These are phyloP conservation scores for Hemichromis elongatus DNA, from an alignment of 2,113 vertebrate genomes.

Conservation along the genomic window DNA sequence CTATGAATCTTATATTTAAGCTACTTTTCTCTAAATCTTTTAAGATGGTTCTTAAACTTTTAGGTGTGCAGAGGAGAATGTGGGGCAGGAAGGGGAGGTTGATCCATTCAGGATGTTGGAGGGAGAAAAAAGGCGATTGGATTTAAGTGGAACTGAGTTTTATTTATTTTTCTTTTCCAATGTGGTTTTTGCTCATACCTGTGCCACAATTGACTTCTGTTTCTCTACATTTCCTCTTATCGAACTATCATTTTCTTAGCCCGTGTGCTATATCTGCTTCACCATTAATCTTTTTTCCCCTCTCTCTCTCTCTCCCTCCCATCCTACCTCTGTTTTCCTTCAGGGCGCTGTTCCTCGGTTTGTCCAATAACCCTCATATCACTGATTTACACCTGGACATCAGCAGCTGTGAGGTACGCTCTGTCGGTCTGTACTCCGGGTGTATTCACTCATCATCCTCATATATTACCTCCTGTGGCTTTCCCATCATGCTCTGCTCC, in stretches of 20 bases:
- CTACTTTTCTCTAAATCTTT: conserved; percentile 55
- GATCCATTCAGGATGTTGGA: conserved; percentile 11
- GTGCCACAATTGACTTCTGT: not conserved
- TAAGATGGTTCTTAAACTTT: conserved; percentile 43
- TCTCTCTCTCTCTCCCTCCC: not conserved
- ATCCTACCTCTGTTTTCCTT: conserved; percentile 25
- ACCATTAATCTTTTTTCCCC: not conserved
- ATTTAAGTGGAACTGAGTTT: conserved; percentile 17
- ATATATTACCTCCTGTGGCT: not conserved
- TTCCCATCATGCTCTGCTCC: not conserved
- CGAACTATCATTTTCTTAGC: not conserved
- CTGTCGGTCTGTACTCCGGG: not conserved
- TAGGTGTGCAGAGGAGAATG: conserved; percentile 8
- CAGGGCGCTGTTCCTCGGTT: conserved; percentile 84
- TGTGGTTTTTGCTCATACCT: not conserved
- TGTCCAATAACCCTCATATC: conserved; percentile 87
- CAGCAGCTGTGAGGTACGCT: conserved; percentile 84
- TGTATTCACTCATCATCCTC: not conserved
- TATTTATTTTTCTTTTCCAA: not conserved
- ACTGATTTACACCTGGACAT: conserved; percentile 84
- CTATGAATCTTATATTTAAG: conserved; percentile 35
- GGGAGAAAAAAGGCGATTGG: not conserved
- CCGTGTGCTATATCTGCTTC: not conserved
- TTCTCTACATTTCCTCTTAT: not conserved
- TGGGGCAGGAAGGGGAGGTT: not conserved